A percentile compares a stretch with the other conserved stretches of the same genome.
Conservation (phyloP, 2,888 invertebrate species). For the Cerastoderma edule region DNA sequence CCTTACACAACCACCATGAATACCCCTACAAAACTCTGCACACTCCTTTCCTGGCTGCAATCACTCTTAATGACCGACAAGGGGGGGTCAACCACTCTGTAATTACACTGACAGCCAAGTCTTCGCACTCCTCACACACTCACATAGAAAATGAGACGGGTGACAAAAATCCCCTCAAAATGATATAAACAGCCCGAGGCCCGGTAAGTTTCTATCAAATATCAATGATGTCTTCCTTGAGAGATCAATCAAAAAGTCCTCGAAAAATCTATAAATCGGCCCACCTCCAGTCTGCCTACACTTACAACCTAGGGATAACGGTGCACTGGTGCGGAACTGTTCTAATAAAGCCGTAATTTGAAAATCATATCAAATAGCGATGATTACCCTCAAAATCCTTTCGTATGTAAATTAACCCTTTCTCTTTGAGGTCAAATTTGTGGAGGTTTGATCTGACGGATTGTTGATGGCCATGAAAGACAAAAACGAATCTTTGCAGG, state of each 20-base stretch:
- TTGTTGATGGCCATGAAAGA: no score
- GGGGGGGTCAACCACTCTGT: not conserved
- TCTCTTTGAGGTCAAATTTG: no score
- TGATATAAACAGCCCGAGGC: slow-evolving; percentile 18
- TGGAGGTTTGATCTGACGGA: no score
- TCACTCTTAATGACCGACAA: slow-evolving; percentile 13
- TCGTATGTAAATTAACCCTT: slow-evolving; percentile 12
- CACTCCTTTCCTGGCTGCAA: no score
- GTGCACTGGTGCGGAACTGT: slow-evolving; percentile 4
- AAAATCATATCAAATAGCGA: slow-evolving; percentile 10
- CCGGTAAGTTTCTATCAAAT: slow-evolving; percentile 17
- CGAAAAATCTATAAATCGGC: slow-evolving; percentile 19
- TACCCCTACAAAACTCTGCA: no score
- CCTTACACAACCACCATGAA: no score
- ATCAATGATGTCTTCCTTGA: slow-evolving; percentile 22
- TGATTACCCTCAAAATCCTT: slow-evolving; percentile 12
- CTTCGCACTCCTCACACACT: no score
- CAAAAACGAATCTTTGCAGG: no score
- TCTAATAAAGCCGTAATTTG: slow-evolving; percentile 18
- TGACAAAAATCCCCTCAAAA: slow-evolving; percentile 16
- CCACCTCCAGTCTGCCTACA: slow-evolving; percentile 12
- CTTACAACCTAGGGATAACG: slow-evolving; percentile 2
- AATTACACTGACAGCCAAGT: slow-evolving; percentile 12
- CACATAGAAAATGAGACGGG: slow-evolving; percentile 1
- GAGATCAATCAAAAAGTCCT: slow-evolving; percentile 22